Conservation (phyloP, 2,797 vertebrate genomes). For the Clarias laeviceps region DNA sequence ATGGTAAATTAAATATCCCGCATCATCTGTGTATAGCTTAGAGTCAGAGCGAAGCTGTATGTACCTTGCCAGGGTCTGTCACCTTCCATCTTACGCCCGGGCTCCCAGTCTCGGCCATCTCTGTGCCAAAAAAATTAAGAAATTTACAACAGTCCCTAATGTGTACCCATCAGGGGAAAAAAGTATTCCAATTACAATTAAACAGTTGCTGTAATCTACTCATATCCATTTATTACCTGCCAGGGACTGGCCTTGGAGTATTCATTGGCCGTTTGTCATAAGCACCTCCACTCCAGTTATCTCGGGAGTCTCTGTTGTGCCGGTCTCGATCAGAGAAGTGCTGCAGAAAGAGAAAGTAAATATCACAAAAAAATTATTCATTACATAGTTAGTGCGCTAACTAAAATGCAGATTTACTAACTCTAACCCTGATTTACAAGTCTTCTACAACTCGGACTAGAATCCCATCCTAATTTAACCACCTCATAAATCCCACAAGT, state of each 20-base stretch:
- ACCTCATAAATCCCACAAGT: not conserved
- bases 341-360: slow-evolving; percentile 64
- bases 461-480: not conserved
- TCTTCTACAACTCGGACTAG: not conserved
- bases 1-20: not conserved
- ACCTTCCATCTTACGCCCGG: slow-evolving; percentile 83
- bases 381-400: not conserved
- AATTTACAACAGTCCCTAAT: not conserved
- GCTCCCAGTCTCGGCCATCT: slow-evolving; percentile 88
- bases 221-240: slow-evolving; percentile 1
- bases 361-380: not conserved
- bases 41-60: not conserved
- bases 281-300: slow-evolving; percentile 79
- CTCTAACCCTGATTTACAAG: not conserved
- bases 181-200: not conserved
- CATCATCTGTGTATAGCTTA: not conserved
- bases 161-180: not conserved
- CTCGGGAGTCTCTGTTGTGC: slow-evolving; percentile 79
- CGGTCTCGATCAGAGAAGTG: slow-evolving; percentile 88
- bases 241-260: slow-evolving; percentile 63
- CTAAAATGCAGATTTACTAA: not conserved
- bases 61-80: slow-evolving; percentile 80
- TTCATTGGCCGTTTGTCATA: slow-evolving; percentile 83
- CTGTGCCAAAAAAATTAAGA: slow-evolving; percentile 63
- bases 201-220: too few relatives aligned